These are phyloP conservation scores for Carposina sasakii DNA, from an alignment of 1,140 invertebrate genomes.

Conservation along the genomic window DNA sequence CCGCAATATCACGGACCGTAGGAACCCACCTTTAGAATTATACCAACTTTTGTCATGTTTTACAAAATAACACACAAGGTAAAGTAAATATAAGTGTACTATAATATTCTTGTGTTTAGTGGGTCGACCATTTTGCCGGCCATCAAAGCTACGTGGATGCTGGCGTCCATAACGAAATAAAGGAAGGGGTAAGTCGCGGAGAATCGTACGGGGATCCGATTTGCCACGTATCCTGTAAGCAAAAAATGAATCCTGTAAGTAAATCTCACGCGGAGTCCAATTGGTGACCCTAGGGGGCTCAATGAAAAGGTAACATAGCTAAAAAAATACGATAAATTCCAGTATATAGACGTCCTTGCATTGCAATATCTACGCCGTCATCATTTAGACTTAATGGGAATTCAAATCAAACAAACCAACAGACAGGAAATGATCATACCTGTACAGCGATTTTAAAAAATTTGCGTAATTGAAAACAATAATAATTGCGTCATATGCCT, in stretches of 20 bases:
- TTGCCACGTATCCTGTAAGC: slow-evolving; percentile 49
- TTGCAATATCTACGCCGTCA: slow-evolving; percentile 37
- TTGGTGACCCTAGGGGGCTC: neutral
- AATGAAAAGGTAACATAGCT: neutral
- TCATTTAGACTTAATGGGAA: slow-evolving; percentile 31
- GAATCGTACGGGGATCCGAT: slow-evolving; percentile 77
- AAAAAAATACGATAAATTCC: too few relatives aligned
- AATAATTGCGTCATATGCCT: too few relatives aligned
- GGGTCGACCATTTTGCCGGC: slow-evolving; percentile 87
- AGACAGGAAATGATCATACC: slow-evolving; percentile 65
- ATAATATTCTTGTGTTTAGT: slow-evolving; percentile 81
- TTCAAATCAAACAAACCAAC: slow-evolving; percentile 46
- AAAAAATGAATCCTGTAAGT: slow-evolving; percentile 5
- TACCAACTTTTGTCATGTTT: too few relatives aligned
- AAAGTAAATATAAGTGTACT: too few relatives aligned
- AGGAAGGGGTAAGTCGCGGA: slow-evolving; percentile 84
- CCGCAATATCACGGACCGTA: too few relatives aligned
- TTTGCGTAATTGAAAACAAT: slow-evolving; percentile 55
- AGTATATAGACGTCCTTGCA: slow-evolving; percentile 54
- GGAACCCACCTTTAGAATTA: too few relatives aligned
- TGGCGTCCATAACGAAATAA: slow-evolving; percentile 86
- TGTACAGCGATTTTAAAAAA: slow-evolving; percentile 49
- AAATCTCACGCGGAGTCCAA: neutral
- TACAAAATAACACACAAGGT: too few relatives aligned
- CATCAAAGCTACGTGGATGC: slow-evolving; percentile 83